phyloP scores from a whole-genome alignment of 2,888 invertebrate genomes.

The Steinernema scapterisci region DNA sequence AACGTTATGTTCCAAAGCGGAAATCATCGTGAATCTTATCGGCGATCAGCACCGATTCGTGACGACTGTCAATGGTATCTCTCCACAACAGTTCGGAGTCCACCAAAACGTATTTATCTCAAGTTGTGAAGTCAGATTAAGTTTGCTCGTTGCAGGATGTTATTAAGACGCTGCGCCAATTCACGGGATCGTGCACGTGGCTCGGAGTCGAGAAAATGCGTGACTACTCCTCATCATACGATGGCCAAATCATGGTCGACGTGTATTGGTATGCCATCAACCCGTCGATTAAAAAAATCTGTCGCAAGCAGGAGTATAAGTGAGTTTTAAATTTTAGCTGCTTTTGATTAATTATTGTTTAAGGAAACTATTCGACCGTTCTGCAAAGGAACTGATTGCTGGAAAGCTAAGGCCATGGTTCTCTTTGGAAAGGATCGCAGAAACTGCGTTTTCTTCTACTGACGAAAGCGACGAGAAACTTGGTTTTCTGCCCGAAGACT shows the following conservation, averaged over 20 bases:
- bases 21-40: slow-evolving; percentile 60
- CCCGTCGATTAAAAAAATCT: slow-evolving; percentile 60
- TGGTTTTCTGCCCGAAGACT: slow-evolving; percentile 52
- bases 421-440: slow-evolving; percentile 49
- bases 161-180: slow-evolving; percentile 58
- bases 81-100: slow-evolving; percentile 55
- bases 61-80: slow-evolving; percentile 56
- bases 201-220: slow-evolving; percentile 60
- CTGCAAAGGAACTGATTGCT: slow-evolving; percentile 56
- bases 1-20: slow-evolving; percentile 54
- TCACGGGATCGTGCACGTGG: slow-evolving; percentile 59
- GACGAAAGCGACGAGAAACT: slow-evolving; percentile 35
- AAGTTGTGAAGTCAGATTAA: too few species aligned
- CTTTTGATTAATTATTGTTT: slow-evolving; percentile 14
- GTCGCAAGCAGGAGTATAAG: slow-evolving; percentile 61
- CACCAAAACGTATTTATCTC: slow-evolving; percentile 52
- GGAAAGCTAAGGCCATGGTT: slow-evolving; percentile 66
- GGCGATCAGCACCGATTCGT: slow-evolving; percentile 60
- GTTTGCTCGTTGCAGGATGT: slow-evolving; percentile 49
- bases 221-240: slow-evolving; percentile 49
- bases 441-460: slow-evolving; percentile 42
- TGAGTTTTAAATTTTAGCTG: slow-evolving; percentile 26
- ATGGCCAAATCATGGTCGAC: slow-evolving; percentile 48
- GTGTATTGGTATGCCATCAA: slow-evolving; percentile 65
- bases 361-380: slow-evolving; percentile 58